Conservation (phyloP, 1,140 invertebrate species). For the Eriocheir sinensis region DNA sequence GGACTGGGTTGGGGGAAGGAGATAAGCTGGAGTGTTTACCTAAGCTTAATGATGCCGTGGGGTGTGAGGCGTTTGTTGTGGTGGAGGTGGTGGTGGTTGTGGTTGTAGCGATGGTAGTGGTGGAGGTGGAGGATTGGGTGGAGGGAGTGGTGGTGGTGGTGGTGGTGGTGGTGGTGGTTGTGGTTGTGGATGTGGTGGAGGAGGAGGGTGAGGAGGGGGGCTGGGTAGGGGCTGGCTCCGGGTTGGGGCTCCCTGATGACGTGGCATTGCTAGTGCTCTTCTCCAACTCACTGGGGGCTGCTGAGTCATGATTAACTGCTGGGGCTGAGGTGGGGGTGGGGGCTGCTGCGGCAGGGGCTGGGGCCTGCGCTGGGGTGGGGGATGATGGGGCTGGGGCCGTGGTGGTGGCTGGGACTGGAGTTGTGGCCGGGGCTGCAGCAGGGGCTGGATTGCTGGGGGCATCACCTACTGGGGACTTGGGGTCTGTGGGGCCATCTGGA, state of each 20-base stretch:
- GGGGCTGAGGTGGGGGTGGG: conserved; percentile 42
- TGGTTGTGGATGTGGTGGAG: neutral
- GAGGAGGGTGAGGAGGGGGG: conserved; percentile 19
- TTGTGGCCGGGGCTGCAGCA: conserved; percentile 30
- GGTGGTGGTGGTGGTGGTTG: conserved; percentile 33
- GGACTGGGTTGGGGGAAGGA: conserved; percentile 52
- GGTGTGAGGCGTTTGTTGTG: conserved; percentile 23
- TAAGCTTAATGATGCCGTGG: conserved; percentile 62
- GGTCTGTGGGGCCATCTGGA: conserved; percentile 45
- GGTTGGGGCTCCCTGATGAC: conserved; percentile 39
- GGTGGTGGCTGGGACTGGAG: conserved; percentile 37
- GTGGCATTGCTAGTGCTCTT: conserved; percentile 38
- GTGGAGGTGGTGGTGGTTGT: conserved; percentile 19
- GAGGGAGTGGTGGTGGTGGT: neutral
- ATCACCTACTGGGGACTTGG: conserved; percentile 41
- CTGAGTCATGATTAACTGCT: conserved; percentile 52
- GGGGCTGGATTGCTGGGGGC: conserved; percentile 16
- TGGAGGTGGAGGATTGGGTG: conserved; percentile 47
- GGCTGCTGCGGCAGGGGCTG: conserved; percentile 34
- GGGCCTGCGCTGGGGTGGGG: conserved; percentile 57
- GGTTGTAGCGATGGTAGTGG: neutral
- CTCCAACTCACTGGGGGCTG: conserved; percentile 49
- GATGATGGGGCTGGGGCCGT: conserved; percentile 44
- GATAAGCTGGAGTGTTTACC: conserved; percentile 65
- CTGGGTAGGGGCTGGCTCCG: conserved; percentile 43